Evolutionary conservation across 2,888 invertebrate species (phyloP).

Genomic region (Scaptomyza reducta): DNA sequence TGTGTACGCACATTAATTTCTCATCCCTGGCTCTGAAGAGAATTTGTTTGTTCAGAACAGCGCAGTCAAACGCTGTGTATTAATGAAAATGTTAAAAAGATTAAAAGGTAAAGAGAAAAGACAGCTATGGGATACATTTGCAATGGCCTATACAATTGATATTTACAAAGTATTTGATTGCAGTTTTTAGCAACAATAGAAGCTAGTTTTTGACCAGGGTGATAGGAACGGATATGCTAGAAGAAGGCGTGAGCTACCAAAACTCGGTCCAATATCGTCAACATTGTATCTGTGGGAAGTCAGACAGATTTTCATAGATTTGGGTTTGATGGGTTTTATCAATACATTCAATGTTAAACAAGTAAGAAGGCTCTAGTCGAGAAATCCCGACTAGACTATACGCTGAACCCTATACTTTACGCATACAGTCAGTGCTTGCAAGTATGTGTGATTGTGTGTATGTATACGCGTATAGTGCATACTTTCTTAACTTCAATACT

Average conservation of each 20-base stretch:
- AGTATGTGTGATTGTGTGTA: too few relatives aligned
- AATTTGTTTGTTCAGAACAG: conserved; percentile 31
- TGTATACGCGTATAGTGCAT: too few relatives aligned
- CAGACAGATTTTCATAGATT: conserved; percentile 20
- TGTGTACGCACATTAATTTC: conserved; percentile 80
- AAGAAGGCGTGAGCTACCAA: conserved; percentile 66
- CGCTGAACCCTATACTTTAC: too few relatives aligned
- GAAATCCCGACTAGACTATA: too few relatives aligned
- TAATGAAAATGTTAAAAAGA: conserved; percentile 78
- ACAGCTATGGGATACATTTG: conserved; percentile 63
- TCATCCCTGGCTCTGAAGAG: conserved; percentile 64
- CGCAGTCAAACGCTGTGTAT: conserved; percentile 72
- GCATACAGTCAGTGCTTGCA: too few relatives aligned
- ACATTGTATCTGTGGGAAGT: conserved; percentile 31
- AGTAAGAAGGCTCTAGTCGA: too few relatives aligned
- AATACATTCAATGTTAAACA: too few relatives aligned
- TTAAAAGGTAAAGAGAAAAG: conserved; percentile 54
- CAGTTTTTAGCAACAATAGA: conserved; percentile 37
- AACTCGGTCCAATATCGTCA: conserved; percentile 61
- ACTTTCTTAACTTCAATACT: too few relatives aligned
- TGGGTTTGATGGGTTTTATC: background rate
- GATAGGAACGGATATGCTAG: background rate
- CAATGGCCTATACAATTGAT: conserved; percentile 65
- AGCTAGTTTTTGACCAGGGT: conserved; percentile 21
- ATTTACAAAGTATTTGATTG: conserved; percentile 56